Base-by-base conservation (phyloP, 2,888 invertebrate species). In the Tachystola acroxantha region DNA sequence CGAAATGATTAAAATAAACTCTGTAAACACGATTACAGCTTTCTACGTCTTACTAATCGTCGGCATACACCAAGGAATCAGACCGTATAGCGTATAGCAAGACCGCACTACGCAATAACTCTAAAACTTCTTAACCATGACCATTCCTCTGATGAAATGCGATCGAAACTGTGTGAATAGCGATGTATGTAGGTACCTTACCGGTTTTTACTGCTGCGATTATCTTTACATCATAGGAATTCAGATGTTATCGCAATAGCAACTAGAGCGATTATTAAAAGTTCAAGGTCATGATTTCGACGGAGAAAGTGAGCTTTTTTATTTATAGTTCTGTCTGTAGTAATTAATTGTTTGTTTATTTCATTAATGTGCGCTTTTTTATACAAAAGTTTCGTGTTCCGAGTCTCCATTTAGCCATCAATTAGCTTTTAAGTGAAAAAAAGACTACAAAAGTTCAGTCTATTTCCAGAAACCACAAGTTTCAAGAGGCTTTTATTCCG, bases 111-210 rank as follows among this genome's bases (percentile, higher is more conserved):
- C 16, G 36, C 42, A 52, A 45, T 42, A 45, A 43, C 56, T 45
- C 47, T 43, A 38, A 57, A 65, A 40, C 28, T 53, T 57, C 45
- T 32, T 39, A 45, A 64, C 58, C 62, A 56, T 65, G 66, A 65
- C 63, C 53, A 50, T 52, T 51, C 40, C 48, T 48, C 44, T 46
- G 40, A 55, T 59, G 51, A 57, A 61, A 59, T 55, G 43, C 46
- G 39, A 48, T 48, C 34, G 41, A 28, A 7, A 28, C 14, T 3
- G 11, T 11, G 11, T 32, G 7, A 32, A 20, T 2, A 10, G n/a
- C 30, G 16, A 37, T 28, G n/a, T n/a, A 28, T 7, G 10, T 10
- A 9, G n/a, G 5, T 25, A 10, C 10, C 4, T 20, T 20, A 5
- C 20, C 9, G 20, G 20, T 20, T 20, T 20, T 20, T 20, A 9